phyloP scores from a whole-genome alignment of 2,797 vertebrate species.

The Lepilemur septentrionalis region DNA sequence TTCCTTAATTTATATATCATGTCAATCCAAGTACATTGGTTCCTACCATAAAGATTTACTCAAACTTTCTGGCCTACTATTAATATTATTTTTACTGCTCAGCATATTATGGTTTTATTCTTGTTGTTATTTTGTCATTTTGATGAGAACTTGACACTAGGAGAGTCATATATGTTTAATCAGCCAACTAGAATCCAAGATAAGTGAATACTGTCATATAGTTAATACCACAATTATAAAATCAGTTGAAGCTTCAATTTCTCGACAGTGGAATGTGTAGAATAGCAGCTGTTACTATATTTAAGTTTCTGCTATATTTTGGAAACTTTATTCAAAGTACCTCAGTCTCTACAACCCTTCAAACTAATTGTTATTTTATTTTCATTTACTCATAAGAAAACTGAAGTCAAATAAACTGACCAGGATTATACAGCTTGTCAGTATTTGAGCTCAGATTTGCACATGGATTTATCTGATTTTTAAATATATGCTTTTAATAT shows the following conservation, averaged over 20 bases:
- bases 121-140: not conserved
- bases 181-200: not conserved
- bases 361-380: not conserved
- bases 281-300: not conserved
- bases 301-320: not conserved
- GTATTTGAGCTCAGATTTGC: not conserved
- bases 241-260: not conserved
- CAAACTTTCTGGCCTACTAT: not conserved
- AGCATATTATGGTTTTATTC: not conserved
- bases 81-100: not conserved
- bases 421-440: not conserved
- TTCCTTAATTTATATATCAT: not conserved
- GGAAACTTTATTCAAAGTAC: not conserved
- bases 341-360: not conserved
- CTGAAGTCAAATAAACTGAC: not conserved
- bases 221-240: not conserved
- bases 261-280: not conserved
- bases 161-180: not conserved
- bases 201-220: not conserved
- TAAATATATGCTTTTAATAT: not conserved
- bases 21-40: not conserved
- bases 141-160: not conserved
- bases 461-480: not conserved
- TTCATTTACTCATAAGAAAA: conserved; percentile 10
- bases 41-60: not conserved